A percentile compares a stretch with the other conserved stretches of the same genome.
Evolutionary conservation across 2,888 invertebrate genomes (phyloP).

Genomic region (Aporophyla lueneburgensis): DNA sequence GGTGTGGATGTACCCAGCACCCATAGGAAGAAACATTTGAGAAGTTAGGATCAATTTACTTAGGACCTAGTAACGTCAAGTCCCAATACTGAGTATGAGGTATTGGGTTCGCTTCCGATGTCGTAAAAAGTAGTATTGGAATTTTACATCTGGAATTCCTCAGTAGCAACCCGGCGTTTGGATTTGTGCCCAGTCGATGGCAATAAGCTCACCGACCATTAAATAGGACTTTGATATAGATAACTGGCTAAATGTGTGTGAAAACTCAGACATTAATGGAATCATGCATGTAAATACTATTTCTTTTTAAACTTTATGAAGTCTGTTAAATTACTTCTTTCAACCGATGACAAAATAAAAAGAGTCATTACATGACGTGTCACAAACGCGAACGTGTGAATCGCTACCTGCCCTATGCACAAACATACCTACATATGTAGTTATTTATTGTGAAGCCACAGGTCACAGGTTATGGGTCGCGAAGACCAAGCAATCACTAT

Average conservation of each 20-base stretch:
- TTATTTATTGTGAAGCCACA: constrained; percentile 13
- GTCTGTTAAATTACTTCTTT: not conserved
- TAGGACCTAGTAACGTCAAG: not conserved
- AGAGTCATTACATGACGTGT: not conserved
- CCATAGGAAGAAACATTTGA: not conserved
- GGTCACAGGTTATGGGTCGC: constrained; percentile 29
- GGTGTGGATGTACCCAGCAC: not conserved
- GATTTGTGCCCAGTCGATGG: no score
- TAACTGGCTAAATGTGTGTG: no score
- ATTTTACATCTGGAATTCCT: no score
- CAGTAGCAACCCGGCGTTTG: no score
- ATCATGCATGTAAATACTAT: no score
- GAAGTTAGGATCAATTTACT: no score
- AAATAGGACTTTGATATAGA: no score
- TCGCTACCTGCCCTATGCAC: not conserved
- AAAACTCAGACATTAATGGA: not conserved
- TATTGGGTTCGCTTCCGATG: no score
- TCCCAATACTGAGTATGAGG: no score
- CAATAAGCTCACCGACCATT: no score
- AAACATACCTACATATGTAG: not conserved
- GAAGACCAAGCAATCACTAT: constrained; percentile 28
- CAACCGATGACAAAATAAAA: constrained; percentile 18
- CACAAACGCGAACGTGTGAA: constrained; percentile 33
- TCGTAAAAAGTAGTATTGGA: no score
- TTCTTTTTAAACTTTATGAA: no score